These are phyloP conservation scores for Melinaea marsaeus DNA, from an alignment of 2,888 invertebrate species.

Conservation along the genomic window DNA sequence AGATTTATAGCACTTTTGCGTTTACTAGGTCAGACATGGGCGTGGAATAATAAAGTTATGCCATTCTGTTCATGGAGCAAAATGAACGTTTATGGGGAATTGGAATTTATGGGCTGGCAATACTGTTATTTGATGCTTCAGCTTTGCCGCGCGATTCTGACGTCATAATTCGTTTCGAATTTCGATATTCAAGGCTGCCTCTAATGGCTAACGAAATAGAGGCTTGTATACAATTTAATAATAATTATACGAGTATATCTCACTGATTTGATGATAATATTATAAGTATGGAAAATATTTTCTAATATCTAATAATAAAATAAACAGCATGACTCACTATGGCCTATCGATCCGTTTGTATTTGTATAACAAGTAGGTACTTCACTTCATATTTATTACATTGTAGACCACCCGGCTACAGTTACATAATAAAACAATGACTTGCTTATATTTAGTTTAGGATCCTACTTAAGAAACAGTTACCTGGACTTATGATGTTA, in stretches of 20 bases:
- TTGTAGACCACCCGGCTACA: not conserved
- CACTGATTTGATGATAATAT: too few relatives aligned
- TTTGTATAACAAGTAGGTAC: not conserved
- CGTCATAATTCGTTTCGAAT: not conserved
- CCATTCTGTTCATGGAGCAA: constrained; percentile 26
- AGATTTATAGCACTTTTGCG: constrained; percentile 23
- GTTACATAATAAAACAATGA: not conserved
- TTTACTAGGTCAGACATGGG: constrained; percentile 35
- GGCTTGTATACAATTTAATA: not conserved
- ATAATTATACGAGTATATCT: too few relatives aligned
- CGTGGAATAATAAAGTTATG: constrained; percentile 34
- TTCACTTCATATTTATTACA: not conserved
- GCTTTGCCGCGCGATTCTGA: constrained; percentile 19
- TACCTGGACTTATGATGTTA: not conserved
- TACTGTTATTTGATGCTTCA: constrained; percentile 33
- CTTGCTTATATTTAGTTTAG: not conserved
- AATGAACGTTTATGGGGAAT: constrained; percentile 37
- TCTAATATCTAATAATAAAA: not conserved
- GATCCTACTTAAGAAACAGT: not conserved
- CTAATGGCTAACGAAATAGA: not conserved
- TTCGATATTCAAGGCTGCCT: not conserved
- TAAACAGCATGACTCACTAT: not conserved
- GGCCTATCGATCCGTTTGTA: not conserved
- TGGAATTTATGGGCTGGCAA: constrained; percentile 35
- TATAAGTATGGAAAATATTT: not conserved